These are phyloP conservation scores for Zeugodacus cucurbitae DNA, from an alignment of 1,140 invertebrate genomes.

Conservation along the genomic window DNA sequence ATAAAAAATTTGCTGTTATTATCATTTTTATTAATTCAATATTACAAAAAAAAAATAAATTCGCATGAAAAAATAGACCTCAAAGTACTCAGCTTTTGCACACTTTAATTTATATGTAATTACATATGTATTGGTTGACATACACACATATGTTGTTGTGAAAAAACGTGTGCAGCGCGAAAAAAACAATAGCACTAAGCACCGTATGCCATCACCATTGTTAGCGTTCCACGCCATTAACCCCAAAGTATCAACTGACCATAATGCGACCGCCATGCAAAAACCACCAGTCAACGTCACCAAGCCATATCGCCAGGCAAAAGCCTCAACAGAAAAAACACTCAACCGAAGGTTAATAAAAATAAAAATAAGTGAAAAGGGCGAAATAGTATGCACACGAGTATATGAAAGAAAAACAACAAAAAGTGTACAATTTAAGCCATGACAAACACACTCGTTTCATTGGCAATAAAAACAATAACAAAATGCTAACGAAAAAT, in stretches of 20 bases:
- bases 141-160: not conserved
- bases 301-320: not conserved
- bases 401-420: not conserved
- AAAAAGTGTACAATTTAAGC: not conserved
- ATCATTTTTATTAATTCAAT: constrained; percentile 5
- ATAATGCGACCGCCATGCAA: constrained; percentile 8
- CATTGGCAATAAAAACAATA: not conserved
- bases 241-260: constrained; percentile 22
- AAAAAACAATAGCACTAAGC: constrained; percentile 1
- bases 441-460: not conserved
- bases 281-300: constrained; percentile 4
- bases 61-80: not conserved
- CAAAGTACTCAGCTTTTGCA: not conserved
- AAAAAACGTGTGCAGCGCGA: not conserved
- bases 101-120: not conserved
- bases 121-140: too few species aligned
- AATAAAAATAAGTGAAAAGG: not conserved
- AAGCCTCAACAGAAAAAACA: not conserved
- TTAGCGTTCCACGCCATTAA: constrained; percentile 17
- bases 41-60: not conserved
- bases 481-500: not conserved
- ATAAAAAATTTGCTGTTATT: not conserved
- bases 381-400: not conserved
- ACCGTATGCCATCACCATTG: not conserved
- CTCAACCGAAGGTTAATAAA: not conserved